These are phyloP conservation scores for Hyposmocoma kahamanoa DNA, from an alignment of 1,140 invertebrate genomes.

Conservation along the genomic window DNA sequence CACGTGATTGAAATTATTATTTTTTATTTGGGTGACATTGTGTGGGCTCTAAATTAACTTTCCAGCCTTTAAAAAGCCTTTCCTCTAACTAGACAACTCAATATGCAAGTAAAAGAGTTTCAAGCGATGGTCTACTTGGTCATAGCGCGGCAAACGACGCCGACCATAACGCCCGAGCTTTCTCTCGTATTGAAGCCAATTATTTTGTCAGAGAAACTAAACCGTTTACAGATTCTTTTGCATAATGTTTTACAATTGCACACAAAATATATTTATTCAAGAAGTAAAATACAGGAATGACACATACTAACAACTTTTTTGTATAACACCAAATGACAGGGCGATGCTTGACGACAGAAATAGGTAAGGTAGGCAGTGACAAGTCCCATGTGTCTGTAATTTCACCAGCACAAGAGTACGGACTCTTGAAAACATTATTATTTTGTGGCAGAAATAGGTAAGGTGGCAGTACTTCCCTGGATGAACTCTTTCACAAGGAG, in stretches of 20 bases:
- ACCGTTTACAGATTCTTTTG: background rate
- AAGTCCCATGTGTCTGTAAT: too few relatives aligned
- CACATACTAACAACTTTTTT: too few relatives aligned
- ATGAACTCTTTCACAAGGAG: too few relatives aligned
- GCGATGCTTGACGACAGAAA: too few relatives aligned
- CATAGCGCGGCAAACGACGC: background rate
- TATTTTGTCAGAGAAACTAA: background rate
- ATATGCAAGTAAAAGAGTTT: background rate
- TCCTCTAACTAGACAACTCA: background rate
- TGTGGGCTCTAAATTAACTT: background rate
- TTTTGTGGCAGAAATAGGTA: too few relatives aligned
- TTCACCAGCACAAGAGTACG: too few relatives aligned
- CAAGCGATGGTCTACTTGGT: background rate
- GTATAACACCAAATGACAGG: too few relatives aligned
- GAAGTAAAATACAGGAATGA: too few relatives aligned
- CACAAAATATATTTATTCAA: background rate
- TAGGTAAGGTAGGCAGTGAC: too few relatives aligned
- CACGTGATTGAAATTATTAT: background rate
- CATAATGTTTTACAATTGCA: background rate
- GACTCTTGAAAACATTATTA: too few relatives aligned
- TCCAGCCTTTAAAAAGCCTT: background rate
- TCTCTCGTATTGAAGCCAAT: background rate
- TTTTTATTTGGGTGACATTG: background rate
- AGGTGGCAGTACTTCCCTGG: too few relatives aligned
- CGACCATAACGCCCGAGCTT: slow-evolving; percentile 1